Conservation (phyloP, 1,140 invertebrate species). For the Zelostemma sp. region DNA sequence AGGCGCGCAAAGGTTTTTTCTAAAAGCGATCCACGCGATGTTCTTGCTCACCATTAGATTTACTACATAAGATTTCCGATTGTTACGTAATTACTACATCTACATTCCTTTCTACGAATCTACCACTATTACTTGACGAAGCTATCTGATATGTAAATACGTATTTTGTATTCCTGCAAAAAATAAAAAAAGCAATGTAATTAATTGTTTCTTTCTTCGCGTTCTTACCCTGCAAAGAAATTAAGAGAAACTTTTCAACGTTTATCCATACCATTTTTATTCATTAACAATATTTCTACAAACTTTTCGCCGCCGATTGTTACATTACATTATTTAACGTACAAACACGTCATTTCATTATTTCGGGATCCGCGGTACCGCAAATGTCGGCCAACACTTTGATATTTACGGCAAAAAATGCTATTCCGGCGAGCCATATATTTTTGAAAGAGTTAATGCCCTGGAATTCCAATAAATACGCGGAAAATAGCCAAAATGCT, state of each 20-base stretch:
- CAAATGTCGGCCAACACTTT: constrained; percentile 77
- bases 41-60: constrained; percentile 48
- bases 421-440: constrained; percentile 82
- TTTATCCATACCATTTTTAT: too few relatives aligned
- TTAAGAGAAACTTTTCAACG: too few relatives aligned
- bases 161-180: constrained; percentile 50
- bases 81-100: constrained; percentile 44
- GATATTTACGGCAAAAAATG: constrained; percentile 85
- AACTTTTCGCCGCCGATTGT: too few relatives aligned
- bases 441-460: constrained; percentile 84
- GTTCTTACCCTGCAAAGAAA: too few relatives aligned
- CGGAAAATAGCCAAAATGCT: constrained; percentile 88
- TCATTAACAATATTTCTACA: too few relatives aligned
- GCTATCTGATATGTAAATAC: constrained; percentile 49
- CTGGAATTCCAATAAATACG: constrained; percentile 93
- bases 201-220: too few relatives aligned
- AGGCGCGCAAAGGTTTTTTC: constrained; percentile 38
- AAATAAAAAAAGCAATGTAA: constrained; percentile 47
- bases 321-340: too few relatives aligned
- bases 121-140: constrained; percentile 47
- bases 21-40: constrained; percentile 45
- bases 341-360: constrained; percentile 1
- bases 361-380: constrained; percentile 15
- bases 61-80: constrained; percentile 46
- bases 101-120: constrained; percentile 48